A percentile compares a stretch with the other conserved stretches of the same genome.
Conservation (phyloP, 2,888 invertebrate species). For the Plagiodera versicolora region DNA sequence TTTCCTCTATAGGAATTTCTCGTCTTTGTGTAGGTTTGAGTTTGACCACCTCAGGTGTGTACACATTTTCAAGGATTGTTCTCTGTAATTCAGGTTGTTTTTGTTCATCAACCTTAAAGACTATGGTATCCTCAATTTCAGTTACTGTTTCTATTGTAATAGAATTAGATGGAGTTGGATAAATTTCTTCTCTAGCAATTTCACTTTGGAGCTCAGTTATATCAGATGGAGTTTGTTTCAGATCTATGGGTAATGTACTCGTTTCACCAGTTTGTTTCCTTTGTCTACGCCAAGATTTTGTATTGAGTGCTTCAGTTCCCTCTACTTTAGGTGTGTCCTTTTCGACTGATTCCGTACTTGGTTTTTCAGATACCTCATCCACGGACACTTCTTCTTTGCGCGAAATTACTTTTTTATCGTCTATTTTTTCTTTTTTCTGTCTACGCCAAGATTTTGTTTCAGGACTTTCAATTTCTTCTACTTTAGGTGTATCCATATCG, state of each 20-base stretch:
- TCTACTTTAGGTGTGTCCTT: conserved; percentile 44
- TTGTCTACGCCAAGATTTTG: conserved; percentile 21
- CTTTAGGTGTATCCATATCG: not conserved
- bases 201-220: conserved; percentile 46
- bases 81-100: conserved; percentile 44
- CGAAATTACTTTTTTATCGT: too few relatives aligned
- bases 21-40: conserved; percentile 47
- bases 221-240: conserved; percentile 48
- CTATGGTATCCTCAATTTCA: conserved; percentile 62
- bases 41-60: conserved; percentile 44
- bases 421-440: not conserved
- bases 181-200: conserved; percentile 33
- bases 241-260: conserved; percentile 36
- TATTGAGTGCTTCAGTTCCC: conserved; percentile 12
- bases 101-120: conserved; percentile 56
- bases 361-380: conserved; percentile 48
- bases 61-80: conserved; percentile 44
- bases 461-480: conserved; percentile 17
- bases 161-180: conserved; percentile 48
- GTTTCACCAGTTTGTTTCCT: conserved; percentile 12
- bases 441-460: conserved; percentile 21
- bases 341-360: too few relatives aligned
- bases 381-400: conserved; percentile 62
- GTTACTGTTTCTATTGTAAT: conserved; percentile 61
- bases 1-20: not conserved